Evolutionary conservation across 2,113 vertebrate genomes (phyloP).

Genomic region (Conger conger): DNA sequence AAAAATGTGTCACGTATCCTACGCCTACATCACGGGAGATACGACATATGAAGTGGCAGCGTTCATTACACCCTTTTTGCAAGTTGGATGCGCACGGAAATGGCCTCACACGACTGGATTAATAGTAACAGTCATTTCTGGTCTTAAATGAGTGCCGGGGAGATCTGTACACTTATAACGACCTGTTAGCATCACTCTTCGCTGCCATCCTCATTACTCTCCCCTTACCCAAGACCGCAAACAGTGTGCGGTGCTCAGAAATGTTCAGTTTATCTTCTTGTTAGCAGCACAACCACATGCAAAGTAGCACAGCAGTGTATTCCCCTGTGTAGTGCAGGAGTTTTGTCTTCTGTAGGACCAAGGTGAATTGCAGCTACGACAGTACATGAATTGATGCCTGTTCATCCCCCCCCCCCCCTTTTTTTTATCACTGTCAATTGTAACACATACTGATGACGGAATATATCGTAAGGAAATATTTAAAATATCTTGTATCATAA

Average conservation of each 20-base stretch:
- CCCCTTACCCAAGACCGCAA: too few relatives aligned
- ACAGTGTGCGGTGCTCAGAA: neutral
- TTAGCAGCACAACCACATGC: neutral
- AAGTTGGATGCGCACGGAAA: neutral
- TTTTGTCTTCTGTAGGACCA: neutral
- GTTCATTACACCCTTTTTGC: neutral
- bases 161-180: neutral
- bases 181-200: neutral
- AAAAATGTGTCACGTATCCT: neutral
- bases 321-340: neutral
- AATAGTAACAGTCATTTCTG: neutral
- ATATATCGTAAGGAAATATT: too few relatives aligned
- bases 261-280: neutral
- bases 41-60: neutral
- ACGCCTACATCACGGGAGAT: neutral
- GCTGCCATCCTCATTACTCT: too few relatives aligned
- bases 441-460: too few relatives aligned
- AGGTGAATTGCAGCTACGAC: too few relatives aligned
- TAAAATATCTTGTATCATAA: too few relatives aligned
- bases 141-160: neutral
- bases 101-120: neutral
- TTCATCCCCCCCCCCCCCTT: too few relatives aligned
- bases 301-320: neutral
- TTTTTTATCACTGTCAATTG: too few relatives aligned
- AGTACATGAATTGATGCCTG: too few relatives aligned